Percentiles rank a stretch among this genome's conserved stretches.
phyloP scores from a whole-genome alignment of 2,113 vertebrate genomes.

The Pedetes capensis region DNA sequence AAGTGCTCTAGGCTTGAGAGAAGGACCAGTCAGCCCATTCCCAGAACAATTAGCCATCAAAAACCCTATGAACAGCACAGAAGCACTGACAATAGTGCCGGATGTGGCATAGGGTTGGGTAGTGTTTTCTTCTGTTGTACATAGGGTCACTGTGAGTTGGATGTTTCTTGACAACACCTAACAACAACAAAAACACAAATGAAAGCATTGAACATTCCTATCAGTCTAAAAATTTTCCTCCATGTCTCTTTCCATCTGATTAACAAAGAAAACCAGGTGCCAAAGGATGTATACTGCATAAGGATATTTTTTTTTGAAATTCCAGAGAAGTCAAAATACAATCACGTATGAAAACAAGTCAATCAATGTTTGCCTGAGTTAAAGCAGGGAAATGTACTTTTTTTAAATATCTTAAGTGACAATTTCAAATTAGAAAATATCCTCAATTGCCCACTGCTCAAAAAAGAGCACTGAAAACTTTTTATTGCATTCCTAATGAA shows the following conservation, averaged over 20 bases:
- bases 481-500: not conserved
- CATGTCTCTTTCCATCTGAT: not conserved
- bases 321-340: not conserved
- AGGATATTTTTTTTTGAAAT: not conserved
- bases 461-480: not conserved
- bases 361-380: not conserved
- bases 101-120: too few species aligned
- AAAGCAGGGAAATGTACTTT: not conserved
- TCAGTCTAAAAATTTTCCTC: not conserved
- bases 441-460: not conserved
- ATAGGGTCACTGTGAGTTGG: too few species aligned
- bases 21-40: too few species aligned
- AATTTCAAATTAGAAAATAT: constrained; percentile 13
- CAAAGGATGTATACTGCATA: not conserved
- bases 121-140: too few species aligned
- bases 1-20: too few species aligned
- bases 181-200: too few species aligned
- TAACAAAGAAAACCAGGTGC: not conserved
- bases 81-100: too few species aligned
- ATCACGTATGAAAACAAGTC: not conserved
- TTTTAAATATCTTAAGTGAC: not conserved
- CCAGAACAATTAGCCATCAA: too few species aligned
- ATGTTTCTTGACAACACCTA: too few species aligned
- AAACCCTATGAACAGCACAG: too few species aligned
- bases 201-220: not conserved